Conservation (phyloP, 1,140 invertebrate species). For the Heliconius congener region DNA sequence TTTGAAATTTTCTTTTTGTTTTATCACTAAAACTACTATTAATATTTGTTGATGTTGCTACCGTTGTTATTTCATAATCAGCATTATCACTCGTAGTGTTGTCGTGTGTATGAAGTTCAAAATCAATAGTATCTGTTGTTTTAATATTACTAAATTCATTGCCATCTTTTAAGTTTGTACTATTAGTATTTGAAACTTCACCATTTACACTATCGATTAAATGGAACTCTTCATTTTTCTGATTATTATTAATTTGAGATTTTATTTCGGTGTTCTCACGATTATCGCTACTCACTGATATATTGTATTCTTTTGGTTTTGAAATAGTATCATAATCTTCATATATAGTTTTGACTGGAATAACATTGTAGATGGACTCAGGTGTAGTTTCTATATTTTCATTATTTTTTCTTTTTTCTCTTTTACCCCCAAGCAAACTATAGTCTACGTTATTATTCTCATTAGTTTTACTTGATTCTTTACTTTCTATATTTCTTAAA, state of each 20-base stretch:
- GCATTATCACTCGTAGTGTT: slow-evolving; percentile 8
- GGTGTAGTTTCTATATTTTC: slow-evolving; percentile 21
- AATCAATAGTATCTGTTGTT: neutral
- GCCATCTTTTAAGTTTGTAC: neutral
- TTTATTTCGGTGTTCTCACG: neutral
- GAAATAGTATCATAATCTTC: slow-evolving; percentile 20
- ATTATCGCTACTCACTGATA: neutral
- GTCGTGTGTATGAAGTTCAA: neutral
- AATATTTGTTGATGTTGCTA: neutral
- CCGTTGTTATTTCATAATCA: slow-evolving; percentile 7
- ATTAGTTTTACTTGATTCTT: slow-evolving; percentile 19
- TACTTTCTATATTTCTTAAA: slow-evolving; percentile 45
- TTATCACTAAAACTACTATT: neutral
- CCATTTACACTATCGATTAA: neutral
- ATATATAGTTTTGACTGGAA: slow-evolving; percentile 42
- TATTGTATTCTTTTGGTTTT: neutral
- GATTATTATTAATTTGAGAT: neutral
- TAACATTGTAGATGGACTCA: slow-evolving; percentile 30
- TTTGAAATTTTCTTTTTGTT: neutral
- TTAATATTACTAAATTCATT: slow-evolving; percentile 1
- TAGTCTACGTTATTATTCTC: slow-evolving; percentile 45
- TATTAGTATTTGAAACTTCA: neutral
- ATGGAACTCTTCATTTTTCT: neutral
- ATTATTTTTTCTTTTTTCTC: slow-evolving; percentile 34
- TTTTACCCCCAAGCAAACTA: slow-evolving; percentile 40